Evolutionary conservation across 2,797 vertebrate species (phyloP).

Genomic region (Alca torda): DNA sequence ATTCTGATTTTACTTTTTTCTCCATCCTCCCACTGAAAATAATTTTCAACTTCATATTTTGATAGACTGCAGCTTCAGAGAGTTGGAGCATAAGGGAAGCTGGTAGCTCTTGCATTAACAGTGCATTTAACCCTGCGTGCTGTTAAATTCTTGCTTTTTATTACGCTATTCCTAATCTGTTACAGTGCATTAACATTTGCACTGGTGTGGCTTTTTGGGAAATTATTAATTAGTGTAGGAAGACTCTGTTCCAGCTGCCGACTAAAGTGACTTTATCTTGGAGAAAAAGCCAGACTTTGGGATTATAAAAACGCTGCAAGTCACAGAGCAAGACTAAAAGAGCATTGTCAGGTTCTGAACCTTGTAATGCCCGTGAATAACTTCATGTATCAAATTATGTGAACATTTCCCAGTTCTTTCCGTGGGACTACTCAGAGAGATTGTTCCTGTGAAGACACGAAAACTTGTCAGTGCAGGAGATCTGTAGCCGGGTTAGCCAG

Average conservation of each 20-base stretch:
- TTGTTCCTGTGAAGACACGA: not conserved
- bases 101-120: not conserved
- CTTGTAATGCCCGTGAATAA: fast-evolving
- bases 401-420: not conserved
- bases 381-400: fast-evolving
- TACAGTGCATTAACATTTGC: not conserved
- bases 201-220: not conserved
- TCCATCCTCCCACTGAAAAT: not conserved
- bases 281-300: not conserved
- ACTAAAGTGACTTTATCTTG: not conserved
- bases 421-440: fast-evolving
- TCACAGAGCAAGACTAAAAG: not conserved
- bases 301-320: not conserved
- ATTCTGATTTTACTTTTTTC: not conserved
- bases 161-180: not conserved
- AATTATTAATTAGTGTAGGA: not conserved
- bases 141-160: not conserved
- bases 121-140: not conserved
- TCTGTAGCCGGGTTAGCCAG: not conserved
- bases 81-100: not conserved
- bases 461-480: not conserved
- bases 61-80: not conserved
- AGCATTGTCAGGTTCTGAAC: not conserved
- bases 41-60: not conserved
- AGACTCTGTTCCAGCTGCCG: not conserved